These are phyloP conservation scores for Puntigrus tetrazona DNA, from an alignment of 2,113 vertebrate genomes.

Conservation along the genomic window DNA sequence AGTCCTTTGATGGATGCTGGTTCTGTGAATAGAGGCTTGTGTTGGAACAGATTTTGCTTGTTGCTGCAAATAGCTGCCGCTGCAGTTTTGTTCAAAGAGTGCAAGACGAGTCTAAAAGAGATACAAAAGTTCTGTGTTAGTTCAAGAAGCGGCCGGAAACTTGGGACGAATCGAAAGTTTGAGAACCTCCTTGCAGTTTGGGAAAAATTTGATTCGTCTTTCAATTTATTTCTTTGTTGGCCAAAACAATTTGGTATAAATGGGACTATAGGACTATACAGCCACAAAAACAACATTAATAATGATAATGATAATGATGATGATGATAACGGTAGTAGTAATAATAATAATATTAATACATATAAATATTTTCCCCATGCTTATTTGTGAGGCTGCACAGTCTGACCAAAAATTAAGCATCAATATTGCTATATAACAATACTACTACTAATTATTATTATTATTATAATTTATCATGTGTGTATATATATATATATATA, in stretches of 20 bases:
- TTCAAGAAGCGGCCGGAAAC: not conserved
- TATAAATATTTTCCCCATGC: not conserved
- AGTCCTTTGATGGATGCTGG: conserved; percentile 54
- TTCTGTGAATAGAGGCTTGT: conserved; percentile 46
- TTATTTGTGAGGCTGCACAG: not conserved
- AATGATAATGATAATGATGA: too few species aligned
- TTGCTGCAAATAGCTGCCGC: conserved; percentile 35
- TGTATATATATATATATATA: too few species aligned
- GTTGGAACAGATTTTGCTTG: conserved; percentile 39
- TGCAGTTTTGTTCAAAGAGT: conserved; percentile 15
- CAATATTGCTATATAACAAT: not conserved
- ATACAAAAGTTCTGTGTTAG: conserved; percentile 15
- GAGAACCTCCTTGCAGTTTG: not conserved
- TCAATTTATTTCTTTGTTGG: not conserved
- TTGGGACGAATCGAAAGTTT: not conserved
- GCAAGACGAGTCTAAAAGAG: conserved; percentile 8
- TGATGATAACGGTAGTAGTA: too few species aligned
- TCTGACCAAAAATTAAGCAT: not conserved
- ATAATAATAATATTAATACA: too few species aligned
- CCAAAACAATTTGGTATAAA: too few species aligned
- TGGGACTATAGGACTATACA: too few species aligned
- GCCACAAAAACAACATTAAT: too few species aligned
- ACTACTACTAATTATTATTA: not conserved
- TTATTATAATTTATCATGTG: too few species aligned
- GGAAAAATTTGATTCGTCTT: too few species aligned